Evolutionary conservation across 2,797 vertebrate genomes (phyloP).

Genomic region (Limnodromus scolopaceus): DNA sequence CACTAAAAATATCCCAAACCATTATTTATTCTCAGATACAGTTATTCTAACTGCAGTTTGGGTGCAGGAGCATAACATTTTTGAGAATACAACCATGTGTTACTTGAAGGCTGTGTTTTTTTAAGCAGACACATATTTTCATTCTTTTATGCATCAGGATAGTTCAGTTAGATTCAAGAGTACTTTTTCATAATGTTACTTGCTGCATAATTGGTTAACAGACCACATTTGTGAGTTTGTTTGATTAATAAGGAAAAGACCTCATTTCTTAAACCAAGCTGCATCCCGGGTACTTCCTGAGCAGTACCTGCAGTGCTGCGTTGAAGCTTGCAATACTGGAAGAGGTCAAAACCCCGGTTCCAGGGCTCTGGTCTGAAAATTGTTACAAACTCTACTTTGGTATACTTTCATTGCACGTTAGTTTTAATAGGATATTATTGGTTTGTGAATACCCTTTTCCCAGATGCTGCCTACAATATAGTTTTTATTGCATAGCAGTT

Average conservation of each 20-base stretch:
- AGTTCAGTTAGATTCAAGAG: neutral
- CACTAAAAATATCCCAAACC: neutral
- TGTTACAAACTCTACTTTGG: neutral
- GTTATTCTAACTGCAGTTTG: neutral
- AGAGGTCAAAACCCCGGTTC: neutral
- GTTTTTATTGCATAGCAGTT: slow-evolving; percentile 34
- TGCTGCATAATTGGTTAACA: neutral
- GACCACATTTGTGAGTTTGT: neutral
- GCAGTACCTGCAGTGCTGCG: neutral
- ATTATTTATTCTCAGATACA: neutral
- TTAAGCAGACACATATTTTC: neutral
- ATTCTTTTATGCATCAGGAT: neutral
- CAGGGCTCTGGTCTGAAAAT: neutral
- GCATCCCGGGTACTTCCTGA: neutral
- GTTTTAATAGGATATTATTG: slow-evolving; percentile 48
- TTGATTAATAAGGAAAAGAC: neutral
- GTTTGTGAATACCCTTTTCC: slow-evolving; percentile 54
- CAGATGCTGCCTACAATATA: slow-evolving; percentile 9
- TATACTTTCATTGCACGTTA: slow-evolving; percentile 21
- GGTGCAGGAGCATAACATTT: neutral
- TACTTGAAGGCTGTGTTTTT: neutral
- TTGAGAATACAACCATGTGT: neutral
- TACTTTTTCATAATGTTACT: neutral
- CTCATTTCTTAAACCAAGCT: neutral
- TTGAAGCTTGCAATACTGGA: neutral